phyloP scores from a whole-genome alignment of 2,797 vertebrate species.

The Aselliscus stoliczkanus region DNA sequence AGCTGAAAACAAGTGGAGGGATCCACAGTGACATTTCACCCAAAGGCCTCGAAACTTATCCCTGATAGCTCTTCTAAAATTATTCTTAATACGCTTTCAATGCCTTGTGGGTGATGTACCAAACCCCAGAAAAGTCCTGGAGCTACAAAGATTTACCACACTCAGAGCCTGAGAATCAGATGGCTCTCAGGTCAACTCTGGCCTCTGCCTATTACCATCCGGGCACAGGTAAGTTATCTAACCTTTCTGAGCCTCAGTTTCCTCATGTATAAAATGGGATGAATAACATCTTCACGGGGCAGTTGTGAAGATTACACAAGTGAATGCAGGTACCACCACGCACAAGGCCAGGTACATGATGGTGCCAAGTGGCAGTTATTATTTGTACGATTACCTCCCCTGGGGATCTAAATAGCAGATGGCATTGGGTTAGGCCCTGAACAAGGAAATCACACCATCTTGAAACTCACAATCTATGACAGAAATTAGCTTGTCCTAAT shows the following conservation, averaged over 20 bases:
- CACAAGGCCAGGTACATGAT: accelerated
- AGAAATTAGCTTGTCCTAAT: not conserved
- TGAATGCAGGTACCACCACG: not conserved
- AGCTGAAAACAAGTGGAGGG: not conserved
- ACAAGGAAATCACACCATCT: not conserved
- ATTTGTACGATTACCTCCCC: not conserved
- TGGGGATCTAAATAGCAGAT: not conserved
- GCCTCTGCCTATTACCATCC: not conserved
- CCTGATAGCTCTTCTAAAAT: not conserved
- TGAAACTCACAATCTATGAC: not conserved
- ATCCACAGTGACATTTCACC: not conserved
- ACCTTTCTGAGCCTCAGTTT: not conserved
- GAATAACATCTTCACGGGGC: not conserved
- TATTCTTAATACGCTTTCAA: not conserved
- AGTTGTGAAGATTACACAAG: not conserved
- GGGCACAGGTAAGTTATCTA: not conserved
- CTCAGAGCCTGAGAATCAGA: not conserved
- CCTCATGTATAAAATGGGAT: not conserved
- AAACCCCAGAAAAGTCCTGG: not conserved
- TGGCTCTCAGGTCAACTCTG: not conserved
- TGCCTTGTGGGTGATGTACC: not conserved
- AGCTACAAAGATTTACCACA: not conserved
- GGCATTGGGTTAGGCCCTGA: not conserved
- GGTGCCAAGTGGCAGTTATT: not conserved
- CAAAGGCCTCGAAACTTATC: not conserved